Evolutionary conservation across 2,888 invertebrate species (phyloP).

Genomic region (Meteorus colon): DNA sequence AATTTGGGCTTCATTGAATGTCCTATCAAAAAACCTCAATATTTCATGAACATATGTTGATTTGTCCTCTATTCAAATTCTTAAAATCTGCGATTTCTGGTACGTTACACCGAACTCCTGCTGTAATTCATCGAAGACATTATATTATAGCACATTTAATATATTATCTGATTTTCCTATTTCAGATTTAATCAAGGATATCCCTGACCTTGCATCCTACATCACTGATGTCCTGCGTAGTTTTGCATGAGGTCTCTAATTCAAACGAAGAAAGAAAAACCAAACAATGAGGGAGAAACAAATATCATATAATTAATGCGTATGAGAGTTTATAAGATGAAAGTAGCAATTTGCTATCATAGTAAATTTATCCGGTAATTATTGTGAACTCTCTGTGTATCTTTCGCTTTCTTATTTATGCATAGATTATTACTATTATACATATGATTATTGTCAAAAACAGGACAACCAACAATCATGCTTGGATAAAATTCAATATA

Average conservation of each 20-base stretch:
- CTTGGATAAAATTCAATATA: constrained; percentile 64
- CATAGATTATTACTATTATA: constrained; percentile 49
- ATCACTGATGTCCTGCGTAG: constrained; percentile 76
- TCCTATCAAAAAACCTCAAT: too few species aligned
- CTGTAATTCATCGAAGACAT: background rate
- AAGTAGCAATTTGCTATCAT: constrained; percentile 41
- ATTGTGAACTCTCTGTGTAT: constrained; percentile 52
- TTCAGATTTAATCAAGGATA: constrained; percentile 80
- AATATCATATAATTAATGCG: constrained; percentile 18
- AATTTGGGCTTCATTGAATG: too few species aligned
- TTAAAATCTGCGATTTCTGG: too few species aligned
- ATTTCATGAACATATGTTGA: too few species aligned
- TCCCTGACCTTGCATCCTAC: constrained; percentile 80
- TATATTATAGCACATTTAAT: constrained; percentile 2
- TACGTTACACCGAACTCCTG: too few species aligned
- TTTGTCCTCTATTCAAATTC: too few species aligned
- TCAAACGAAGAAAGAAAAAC: background rate
- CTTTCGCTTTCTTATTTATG: constrained; percentile 57
- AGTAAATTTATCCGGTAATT: constrained; percentile 49
- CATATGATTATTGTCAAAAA: background rate
- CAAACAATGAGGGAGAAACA: background rate
- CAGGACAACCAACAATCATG: constrained; percentile 56
- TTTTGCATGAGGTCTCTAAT: constrained; percentile 60
- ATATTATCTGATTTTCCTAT: constrained; percentile 52
- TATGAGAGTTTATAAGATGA: constrained; percentile 8